Evolutionary conservation across 1,140 invertebrate species (phyloP), one percentile per base, ranked within the genome.

Genomic region (Pogonomyrmex californicus): DNA sequence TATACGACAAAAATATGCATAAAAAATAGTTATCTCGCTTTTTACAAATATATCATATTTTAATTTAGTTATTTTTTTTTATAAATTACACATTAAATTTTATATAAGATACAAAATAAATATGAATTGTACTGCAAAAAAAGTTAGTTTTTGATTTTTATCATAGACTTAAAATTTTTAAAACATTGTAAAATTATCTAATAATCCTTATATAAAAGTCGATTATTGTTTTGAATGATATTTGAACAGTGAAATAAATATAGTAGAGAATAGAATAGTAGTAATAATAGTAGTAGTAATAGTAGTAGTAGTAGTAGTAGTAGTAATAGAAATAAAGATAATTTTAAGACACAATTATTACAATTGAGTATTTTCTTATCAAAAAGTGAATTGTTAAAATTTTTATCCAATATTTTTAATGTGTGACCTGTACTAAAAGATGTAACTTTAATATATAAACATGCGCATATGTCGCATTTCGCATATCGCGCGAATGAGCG

Each of bases 331-430:
- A 54, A 14, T 36, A 73, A 36, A 1, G 14, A 71, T 51, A 86
- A 79, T 86, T 86, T 86, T 17, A 49, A 30, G 51, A 41, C 65
- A 23, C 23, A 23, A 23, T 9, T 33, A 68, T 86, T 86, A 73
- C 30, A 17, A 86, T 38, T 70, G 33, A 41, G 33, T 36, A 30
- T 36, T 62, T 86, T 60, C 3, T 33, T 30, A 10, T 2, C 36
- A 47, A 44, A 14, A n/a, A 54, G 38, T 47, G 12, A 30, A 56
- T 81, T 70, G 41, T 86, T 23, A 23, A 23, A 23, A 23, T 30
- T 81, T 63, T 56, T 49, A 17, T 47, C 4, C 2, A 14, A 60
- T 30, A 7, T 17, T 58, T 58, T 30, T 54, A 76, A 30, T 38
- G 0, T 23, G 23, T 23, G 23, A 23, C 38, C 66, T n/a, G 9